Base-by-base conservation (phyloP, 1,140 invertebrate genomes). In the Nixonia krombeini region DNA sequence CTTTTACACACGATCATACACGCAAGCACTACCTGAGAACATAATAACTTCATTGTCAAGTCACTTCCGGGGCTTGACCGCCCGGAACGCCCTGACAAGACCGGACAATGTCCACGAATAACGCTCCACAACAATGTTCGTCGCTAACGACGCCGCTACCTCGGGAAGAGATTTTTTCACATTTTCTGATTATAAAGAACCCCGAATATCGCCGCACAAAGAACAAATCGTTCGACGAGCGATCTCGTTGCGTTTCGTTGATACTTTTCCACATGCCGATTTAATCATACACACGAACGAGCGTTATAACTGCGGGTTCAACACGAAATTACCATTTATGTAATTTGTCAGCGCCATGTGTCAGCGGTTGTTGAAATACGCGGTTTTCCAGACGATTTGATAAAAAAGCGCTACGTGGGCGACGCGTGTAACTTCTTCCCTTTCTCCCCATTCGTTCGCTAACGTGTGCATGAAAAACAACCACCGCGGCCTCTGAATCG, bases 311-410 rank as follows among this genome's bases (percentile, higher is more conserved):
- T 2, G 21, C 6, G 21, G 6, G 21, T 21, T 21, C 21, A 3
- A 59, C 50, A 63, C 66, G 51, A 57, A 73, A 45, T 65, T 74
- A 68, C 70, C 77, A 80, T 84, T 79, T 79, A 80, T 83, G 80
- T 79, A 75, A 84, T 83, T 83, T 82, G 82, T 85, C 81, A 83
- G 75, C 57, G 67, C 70, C 83, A 79, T 76, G 66, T 72, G 81
- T 64, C 52, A 21, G 6, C 6, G 6, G 62, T 61, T 68, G 72
- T 72, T 68, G 38, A 21, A 75, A 72, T 62, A 70, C 62, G 62
- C 26, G 29, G 28, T 71, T 77, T 84, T 85, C 82, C 83, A 72
- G 74, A 68, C 81, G 80, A 85, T 85, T 85, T 84, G 74, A 45
- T 81, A 75, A 83, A 84, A 85, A 84, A 82, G 73, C 67, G 74